These are phyloP conservation scores for Etia nguti DNA, from an alignment of 2,113 vertebrate species.

Conservation along the genomic window DNA sequence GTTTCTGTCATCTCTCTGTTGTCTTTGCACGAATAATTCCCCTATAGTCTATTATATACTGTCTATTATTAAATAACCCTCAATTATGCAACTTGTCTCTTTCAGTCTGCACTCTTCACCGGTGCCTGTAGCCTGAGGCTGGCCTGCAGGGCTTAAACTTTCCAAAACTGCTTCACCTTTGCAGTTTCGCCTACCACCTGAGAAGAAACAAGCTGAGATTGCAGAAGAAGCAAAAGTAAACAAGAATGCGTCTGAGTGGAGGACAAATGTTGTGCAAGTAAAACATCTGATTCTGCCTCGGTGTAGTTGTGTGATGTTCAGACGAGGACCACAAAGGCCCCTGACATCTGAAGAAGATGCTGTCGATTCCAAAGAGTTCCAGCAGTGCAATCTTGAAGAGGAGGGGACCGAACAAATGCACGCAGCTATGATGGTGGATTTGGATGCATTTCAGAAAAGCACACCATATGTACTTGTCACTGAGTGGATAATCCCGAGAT, in stretches of 20 bases:
- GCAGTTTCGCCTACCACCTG: not conserved
- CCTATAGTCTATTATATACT: not conserved
- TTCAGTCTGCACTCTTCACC: not conserved
- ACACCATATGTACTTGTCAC: constrained; percentile 67
- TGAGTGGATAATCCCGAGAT: constrained; percentile 69
- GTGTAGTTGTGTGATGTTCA: constrained; percentile 23
- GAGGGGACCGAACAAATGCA: not conserved
- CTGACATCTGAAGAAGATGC: constrained; percentile 19
- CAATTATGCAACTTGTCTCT: not conserved
- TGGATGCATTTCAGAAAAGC: constrained; percentile 53
- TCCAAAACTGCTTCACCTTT: not conserved
- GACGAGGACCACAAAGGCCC: constrained; percentile 3
- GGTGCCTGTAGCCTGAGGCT: not conserved
- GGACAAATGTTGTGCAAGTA: constrained; percentile 8
- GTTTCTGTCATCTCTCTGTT: not conserved
- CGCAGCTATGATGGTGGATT: constrained; percentile 9
- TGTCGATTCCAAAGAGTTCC: constrained; percentile 8
- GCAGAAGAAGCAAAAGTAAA: not conserved
- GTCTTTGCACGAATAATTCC: not conserved
- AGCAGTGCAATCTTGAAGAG: not conserved
- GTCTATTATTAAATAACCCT: not conserved
- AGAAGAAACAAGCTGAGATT: not conserved
- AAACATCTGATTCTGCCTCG: not conserved
- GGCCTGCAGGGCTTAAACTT: not conserved
- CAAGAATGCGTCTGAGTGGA: not conserved